A percentile compares a stretch with the other conserved stretches of the same genome.
Evolutionary conservation across 2,113 vertebrate species (phyloP).

Genomic region (Morone saxatilis): DNA sequence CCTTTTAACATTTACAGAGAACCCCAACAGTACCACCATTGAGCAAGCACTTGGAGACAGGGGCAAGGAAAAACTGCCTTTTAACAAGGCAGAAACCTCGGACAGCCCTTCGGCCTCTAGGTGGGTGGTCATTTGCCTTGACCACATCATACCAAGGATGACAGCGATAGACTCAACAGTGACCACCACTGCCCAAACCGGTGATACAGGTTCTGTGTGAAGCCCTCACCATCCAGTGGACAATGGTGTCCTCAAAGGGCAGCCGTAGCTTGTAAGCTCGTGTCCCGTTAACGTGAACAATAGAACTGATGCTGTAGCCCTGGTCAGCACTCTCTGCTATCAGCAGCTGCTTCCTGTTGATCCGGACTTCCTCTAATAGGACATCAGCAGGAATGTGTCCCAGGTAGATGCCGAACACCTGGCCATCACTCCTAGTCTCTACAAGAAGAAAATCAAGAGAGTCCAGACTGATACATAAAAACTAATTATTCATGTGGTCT

Average conservation of each 20-base stretch:
- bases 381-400: slow-evolving; percentile 74
- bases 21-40: too few relatives aligned
- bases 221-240: slow-evolving; percentile 57
- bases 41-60: too few relatives aligned
- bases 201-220: background rate
- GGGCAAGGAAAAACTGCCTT: too few relatives aligned
- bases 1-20: too few relatives aligned
- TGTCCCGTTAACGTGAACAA: slow-evolving; percentile 54
- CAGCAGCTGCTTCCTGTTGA: slow-evolving; percentile 58
- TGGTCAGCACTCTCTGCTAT: background rate
- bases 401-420: slow-evolving; percentile 67
- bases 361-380: slow-evolving; percentile 43
- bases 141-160: too few relatives aligned
- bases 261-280: slow-evolving; percentile 47
- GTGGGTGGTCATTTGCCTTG: too few relatives aligned
- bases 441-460: background rate
- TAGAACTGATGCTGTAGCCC: slow-evolving; percentile 21
- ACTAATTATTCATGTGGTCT: too few relatives aligned
- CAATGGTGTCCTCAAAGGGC: slow-evolving; percentile 45
- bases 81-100: too few relatives aligned
- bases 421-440: slow-evolving; percentile 51
- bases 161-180: background rate
- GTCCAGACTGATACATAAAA: background rate
- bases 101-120: too few relatives aligned
- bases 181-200: background rate